These are phyloP conservation scores for Erynnis tages DNA, from an alignment of 2,888 invertebrate species.

Conservation along the genomic window DNA sequence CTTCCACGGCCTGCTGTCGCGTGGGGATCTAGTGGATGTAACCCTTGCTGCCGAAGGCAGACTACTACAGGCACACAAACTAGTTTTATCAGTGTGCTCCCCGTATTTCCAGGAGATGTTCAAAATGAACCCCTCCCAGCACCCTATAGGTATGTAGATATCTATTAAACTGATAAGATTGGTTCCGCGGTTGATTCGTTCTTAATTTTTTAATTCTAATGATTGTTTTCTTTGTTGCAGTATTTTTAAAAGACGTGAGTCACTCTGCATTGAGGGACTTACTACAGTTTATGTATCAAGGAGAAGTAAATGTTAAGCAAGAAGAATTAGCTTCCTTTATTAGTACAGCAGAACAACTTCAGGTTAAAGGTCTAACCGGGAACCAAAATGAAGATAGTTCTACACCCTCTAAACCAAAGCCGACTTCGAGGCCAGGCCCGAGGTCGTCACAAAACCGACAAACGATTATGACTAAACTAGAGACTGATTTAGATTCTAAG, in stretches of 20 bases:
- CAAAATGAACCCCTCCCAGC: conserved; percentile 85
- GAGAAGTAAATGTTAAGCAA: conserved; percentile 87
- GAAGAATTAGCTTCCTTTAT: conserved; percentile 87
- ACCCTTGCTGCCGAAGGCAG: conserved; percentile 87
- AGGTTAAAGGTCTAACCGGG: conserved; percentile 86
- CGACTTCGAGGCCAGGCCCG: conserved; percentile 83
- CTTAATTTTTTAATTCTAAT: conserved; percentile 24
- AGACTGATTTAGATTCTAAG: conserved; percentile 83
- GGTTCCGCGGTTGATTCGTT: conserved; percentile 15
- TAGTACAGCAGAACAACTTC: conserved; percentile 87
- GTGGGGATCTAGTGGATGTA: conserved; percentile 86
- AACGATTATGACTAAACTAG: conserved; percentile 83
- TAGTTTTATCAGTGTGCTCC: conserved; percentile 87
- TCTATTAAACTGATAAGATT: background rate
- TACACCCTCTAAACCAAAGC: conserved; percentile 81
- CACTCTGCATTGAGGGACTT: conserved; percentile 86
- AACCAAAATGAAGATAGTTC: conserved; percentile 83
- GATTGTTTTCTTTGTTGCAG: conserved; percentile 64
- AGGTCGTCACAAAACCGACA: conserved; percentile 84
- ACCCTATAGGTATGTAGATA: conserved; percentile 82
- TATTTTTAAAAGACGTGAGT: conserved; percentile 87
- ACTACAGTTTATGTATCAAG: conserved; percentile 87
- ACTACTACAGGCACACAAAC: conserved; percentile 86
- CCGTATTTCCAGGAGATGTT: conserved; percentile 88
- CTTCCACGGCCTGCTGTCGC: conserved; percentile 86